phyloP scores from a whole-genome alignment of 2,888 invertebrate genomes.

The Acheta domesticus region DNA sequence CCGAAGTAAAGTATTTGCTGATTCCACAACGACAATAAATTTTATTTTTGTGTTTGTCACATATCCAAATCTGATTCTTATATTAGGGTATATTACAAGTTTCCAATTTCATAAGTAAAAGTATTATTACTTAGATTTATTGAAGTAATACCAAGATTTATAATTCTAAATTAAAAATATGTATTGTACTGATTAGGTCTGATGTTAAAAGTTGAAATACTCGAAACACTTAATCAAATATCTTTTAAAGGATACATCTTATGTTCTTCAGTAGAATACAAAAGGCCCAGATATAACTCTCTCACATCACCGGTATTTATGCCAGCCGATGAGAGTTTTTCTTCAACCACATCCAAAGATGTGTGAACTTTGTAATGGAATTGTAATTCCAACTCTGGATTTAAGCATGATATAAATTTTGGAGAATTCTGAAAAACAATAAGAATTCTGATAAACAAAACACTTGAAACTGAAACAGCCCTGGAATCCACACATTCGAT shows the following conservation, averaged over 20 bases:
- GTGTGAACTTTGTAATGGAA: constrained; percentile 93
- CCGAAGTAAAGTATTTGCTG: constrained; percentile 78
- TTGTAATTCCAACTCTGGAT: constrained; percentile 78
- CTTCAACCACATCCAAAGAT: constrained; percentile 86
- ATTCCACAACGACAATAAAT: constrained; percentile 88
- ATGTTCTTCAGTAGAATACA: constrained; percentile 92
- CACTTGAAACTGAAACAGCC: constrained; percentile 22
- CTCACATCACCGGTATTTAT: constrained; percentile 69
- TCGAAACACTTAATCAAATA: neutral
- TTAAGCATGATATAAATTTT: constrained; percentile 73
- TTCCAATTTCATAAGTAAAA: too few relatives aligned
- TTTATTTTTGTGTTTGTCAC: constrained; percentile 97
- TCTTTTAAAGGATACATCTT: constrained; percentile 70
- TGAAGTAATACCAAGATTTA: too few relatives aligned
- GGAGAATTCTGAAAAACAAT: constrained; percentile 77
- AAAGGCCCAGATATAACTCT: constrained; percentile 85
- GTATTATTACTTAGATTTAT: too few relatives aligned
- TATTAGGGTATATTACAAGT: constrained; percentile 21
- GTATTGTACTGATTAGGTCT: too few relatives aligned
- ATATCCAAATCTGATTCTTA: constrained; percentile 75
- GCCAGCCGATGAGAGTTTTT: constrained; percentile 60
- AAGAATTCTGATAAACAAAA: constrained; percentile 27
- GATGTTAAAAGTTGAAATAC: too few relatives aligned
- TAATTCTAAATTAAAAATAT: too few relatives aligned
- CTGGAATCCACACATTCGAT: neutral